A percentile compares a stretch with the other conserved stretches of the same genome.
These are phyloP conservation scores for Apostichopus japonicus DNA, from an alignment of 35 echinoderm and acorn worm species.

Conservation along the genomic window DNA sequence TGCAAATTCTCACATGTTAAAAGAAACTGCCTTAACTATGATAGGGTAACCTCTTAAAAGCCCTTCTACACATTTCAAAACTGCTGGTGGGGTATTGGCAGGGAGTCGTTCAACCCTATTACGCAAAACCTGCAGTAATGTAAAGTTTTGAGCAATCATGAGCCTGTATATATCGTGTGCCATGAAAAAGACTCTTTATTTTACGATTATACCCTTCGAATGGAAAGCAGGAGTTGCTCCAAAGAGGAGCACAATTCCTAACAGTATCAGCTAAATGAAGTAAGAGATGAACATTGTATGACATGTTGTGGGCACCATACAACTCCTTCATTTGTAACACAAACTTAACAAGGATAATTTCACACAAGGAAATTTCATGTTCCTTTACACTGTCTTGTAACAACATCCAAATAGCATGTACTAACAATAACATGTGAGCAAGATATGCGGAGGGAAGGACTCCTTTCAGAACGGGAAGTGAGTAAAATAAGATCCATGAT, in stretches of 20 bases:
- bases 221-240: conserved; percentile 20
- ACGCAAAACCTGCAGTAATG: neutral
- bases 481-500: conserved; percentile 34
- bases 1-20: neutral
- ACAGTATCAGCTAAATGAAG: conserved; percentile 10
- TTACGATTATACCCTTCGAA: conserved; percentile 29
- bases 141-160: conserved; percentile 22
- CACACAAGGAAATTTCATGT: neutral
- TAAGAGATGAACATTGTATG: conserved; percentile 5
- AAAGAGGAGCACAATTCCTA: neutral
- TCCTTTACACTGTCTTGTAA: neutral
- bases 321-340: neutral
- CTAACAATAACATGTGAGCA: neutral
- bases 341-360: conserved; percentile 11
- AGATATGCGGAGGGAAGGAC: neutral
- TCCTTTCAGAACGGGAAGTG: conserved; percentile 2
- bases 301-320: conserved; percentile 16
- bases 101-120: neutral
- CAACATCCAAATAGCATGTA: conserved; percentile 36
- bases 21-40: neutral
- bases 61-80: neutral
- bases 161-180: conserved; percentile 2
- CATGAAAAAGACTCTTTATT: conserved; percentile 30
- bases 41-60: conserved; percentile 8
- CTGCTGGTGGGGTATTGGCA: neutral